phyloP scores from a whole-genome alignment of 2,888 invertebrate species.

The Ophioninae sp. region DNA sequence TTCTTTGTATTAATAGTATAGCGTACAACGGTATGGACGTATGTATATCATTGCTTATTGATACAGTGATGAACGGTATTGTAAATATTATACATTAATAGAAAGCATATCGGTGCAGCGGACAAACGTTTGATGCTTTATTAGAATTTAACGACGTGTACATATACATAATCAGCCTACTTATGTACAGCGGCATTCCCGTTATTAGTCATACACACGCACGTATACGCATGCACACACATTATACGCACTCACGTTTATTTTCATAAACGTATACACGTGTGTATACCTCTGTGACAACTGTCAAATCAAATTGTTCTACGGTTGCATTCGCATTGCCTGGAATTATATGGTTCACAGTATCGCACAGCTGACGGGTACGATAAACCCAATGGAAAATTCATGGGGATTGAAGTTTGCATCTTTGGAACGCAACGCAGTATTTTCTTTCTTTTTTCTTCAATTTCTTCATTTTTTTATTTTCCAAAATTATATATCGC shows the following conservation, averaged over 20 bases:
- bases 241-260: constrained; percentile 2
- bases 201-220: constrained; percentile 41
- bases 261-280: neutral
- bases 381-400: neutral
- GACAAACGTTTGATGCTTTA: constrained; percentile 70
- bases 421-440: too few species aligned
- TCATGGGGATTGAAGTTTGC: too few species aligned
- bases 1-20: constrained; percentile 21
- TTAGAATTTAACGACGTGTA: constrained; percentile 75
- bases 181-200: constrained; percentile 73
- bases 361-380: constrained; percentile 4
- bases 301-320: neutral
- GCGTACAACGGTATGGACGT: constrained; percentile 32
- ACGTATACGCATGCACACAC: constrained; percentile 18
- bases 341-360: constrained; percentile 15
- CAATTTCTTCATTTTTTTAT: too few species aligned
- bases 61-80: constrained; percentile 62
- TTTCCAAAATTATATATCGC: too few species aligned
- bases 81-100: constrained; percentile 66
- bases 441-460: too few species aligned
- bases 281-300: constrained; percentile 2
- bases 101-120: constrained; percentile 67
- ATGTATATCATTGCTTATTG: constrained; percentile 46
- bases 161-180: constrained; percentile 74
- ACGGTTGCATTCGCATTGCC: constrained; percentile 8